Evolutionary conservation across 2,797 vertebrate genomes (phyloP).

Genomic region (Acipenser oxyrinchus): DNA sequence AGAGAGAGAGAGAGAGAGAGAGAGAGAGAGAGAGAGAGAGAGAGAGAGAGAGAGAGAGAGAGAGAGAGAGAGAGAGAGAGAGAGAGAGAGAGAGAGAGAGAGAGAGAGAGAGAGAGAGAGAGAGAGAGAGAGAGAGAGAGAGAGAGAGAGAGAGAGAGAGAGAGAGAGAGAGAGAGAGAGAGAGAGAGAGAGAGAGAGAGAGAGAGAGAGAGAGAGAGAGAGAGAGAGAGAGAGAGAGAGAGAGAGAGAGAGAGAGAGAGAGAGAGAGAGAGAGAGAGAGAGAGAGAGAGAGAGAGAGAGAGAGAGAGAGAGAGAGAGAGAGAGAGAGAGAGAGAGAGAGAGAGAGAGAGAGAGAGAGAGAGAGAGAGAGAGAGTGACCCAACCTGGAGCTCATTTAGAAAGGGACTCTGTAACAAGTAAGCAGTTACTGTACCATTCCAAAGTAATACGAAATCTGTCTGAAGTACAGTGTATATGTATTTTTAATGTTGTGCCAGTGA

Average conservation of each 20-base stretch:
- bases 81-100: constrained; percentile 32
- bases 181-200: constrained; percentile 21
- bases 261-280: constrained; percentile 7
- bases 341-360: constrained; percentile 6
- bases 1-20: background rate
- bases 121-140: constrained; percentile 13
- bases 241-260: constrained; percentile 24
- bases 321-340: constrained; percentile 24
- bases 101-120: constrained; percentile 30
- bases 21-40: constrained; percentile 39
- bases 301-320: constrained; percentile 49
- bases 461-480: background rate
- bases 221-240: constrained; percentile 39
- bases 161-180: constrained; percentile 42
- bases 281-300: constrained; percentile 17
- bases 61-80: constrained; percentile 6
- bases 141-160: too few species aligned
- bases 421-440: constrained; percentile 63
- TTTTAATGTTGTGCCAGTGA: background rate
- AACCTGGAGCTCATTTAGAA: constrained; percentile 60
- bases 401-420: constrained; percentile 64
- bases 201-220: background rate
- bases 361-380: background rate
- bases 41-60: constrained; percentile 24
- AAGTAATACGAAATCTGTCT: constrained; percentile 31